Evolutionary conservation across 2,888 invertebrate genomes (phyloP).

Genomic region (Lumbricus terrestris): DNA sequence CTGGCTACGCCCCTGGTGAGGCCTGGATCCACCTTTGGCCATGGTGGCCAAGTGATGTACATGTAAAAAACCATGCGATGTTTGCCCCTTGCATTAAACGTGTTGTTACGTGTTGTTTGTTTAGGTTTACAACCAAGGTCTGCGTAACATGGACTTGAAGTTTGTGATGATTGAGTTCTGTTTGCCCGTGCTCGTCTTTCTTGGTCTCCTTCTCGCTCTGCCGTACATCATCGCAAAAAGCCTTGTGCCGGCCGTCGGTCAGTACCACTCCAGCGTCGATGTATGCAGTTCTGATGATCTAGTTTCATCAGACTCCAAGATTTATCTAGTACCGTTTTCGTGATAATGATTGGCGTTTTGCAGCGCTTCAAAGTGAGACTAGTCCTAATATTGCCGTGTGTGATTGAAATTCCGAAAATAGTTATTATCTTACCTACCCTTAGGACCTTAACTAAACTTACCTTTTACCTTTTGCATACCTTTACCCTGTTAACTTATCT

Average conservation of each 20-base stretch:
- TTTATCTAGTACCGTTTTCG: too few species aligned
- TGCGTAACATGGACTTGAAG: slow-evolving; percentile 84
- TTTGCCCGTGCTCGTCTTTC: slow-evolving; percentile 81
- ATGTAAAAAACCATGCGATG: not conserved
- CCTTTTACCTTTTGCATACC: too few species aligned
- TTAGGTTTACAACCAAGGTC: slow-evolving; percentile 82
- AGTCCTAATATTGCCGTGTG: too few species aligned
- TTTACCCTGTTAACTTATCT: too few species aligned
- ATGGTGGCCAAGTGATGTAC: not conserved
- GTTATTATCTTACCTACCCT: too few species aligned
- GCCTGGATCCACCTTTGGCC: not conserved
- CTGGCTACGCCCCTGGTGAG: too few species aligned
- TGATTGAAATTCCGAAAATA: too few species aligned
- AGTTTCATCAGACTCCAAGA: too few species aligned
- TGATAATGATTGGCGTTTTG: too few species aligned
- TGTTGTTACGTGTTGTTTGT: not conserved
- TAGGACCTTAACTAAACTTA: too few species aligned
- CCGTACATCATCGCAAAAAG: slow-evolving; percentile 87
- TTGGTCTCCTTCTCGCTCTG: slow-evolving; percentile 84
- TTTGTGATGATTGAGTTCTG: slow-evolving; percentile 83
- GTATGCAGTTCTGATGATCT: too few species aligned
- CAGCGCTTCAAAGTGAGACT: too few species aligned
- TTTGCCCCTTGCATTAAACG: not conserved
- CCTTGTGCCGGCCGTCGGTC: slow-evolving; percentile 61
- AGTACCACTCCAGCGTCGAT: slow-evolving; percentile 35